A percentile compares a stretch with the other conserved stretches of the same genome.
These are phyloP conservation scores for Iphiclides podalirius DNA, from an alignment of 2,888 invertebrate genomes.

Conservation along the genomic window DNA sequence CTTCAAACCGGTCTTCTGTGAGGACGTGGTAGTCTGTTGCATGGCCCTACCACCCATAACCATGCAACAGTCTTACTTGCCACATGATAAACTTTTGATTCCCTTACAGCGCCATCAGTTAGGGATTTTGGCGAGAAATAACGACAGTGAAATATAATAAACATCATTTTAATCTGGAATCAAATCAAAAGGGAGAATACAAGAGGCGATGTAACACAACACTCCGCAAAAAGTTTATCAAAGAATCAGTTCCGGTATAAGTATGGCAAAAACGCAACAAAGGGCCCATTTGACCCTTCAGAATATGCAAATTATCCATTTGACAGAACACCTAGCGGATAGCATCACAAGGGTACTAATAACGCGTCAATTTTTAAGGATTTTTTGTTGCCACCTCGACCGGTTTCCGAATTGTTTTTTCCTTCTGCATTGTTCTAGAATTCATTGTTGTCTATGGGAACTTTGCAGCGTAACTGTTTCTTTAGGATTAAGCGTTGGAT, in stretches of 20 bases:
- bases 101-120: too few species aligned
- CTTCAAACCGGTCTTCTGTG: too few species aligned
- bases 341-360: constrained; percentile 50
- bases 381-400: constrained; percentile 27
- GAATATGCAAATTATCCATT: constrained; percentile 49
- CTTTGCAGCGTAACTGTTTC: constrained; percentile 27
- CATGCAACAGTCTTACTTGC: too few species aligned
- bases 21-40: too few species aligned
- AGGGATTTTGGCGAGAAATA: too few species aligned
- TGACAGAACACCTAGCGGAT: constrained; percentile 35
- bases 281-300: constrained; percentile 45
- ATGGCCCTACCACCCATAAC: too few species aligned
- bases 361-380: constrained; percentile 43
- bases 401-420: constrained; percentile 32
- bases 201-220: constrained; percentile 31
- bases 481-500: constrained; percentile 37
- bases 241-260: constrained; percentile 37
- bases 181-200: neutral
- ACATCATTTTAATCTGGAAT: neutral
- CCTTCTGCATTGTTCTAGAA: constrained; percentile 26
- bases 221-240: constrained; percentile 37
- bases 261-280: constrained; percentile 36
- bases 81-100: too few species aligned
- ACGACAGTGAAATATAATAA: neutral
- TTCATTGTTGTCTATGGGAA: constrained; percentile 50